phyloP scores from a whole-genome alignment of 2,888 invertebrate genomes.

The Caenorhabditis parvicauda region DNA sequence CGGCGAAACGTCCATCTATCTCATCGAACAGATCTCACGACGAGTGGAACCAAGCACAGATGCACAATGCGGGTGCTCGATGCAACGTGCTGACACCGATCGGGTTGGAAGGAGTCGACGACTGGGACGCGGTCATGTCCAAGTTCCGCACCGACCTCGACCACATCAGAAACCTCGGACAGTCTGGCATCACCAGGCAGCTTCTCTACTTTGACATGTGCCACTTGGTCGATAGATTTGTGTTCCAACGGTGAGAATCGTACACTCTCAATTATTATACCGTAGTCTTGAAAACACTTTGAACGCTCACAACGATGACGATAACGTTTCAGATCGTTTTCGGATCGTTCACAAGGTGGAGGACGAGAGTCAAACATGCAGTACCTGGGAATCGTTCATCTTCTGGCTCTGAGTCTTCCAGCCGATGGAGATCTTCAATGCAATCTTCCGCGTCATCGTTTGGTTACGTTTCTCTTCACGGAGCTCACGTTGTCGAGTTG shows the following conservation, averaged over 20 bases:
- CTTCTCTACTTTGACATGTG: conserved; percentile 38
- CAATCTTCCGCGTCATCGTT: conserved; percentile 9
- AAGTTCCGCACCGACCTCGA: conserved; percentile 26
- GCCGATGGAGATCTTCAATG: conserved; percentile 17
- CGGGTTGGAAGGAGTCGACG: conserved; percentile 85
- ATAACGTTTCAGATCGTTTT: conserved; percentile 82
- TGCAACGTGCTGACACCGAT: conserved; percentile 93
- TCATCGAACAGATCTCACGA: conserved; percentile 29
- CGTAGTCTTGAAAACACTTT: neutral
- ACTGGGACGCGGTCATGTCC: conserved; percentile 82
- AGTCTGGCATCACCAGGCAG: conserved; percentile 71
- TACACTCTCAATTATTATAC: neutral
- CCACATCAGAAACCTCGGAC: conserved; percentile 12
- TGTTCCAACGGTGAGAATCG: conserved; percentile 21
- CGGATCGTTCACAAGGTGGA: conserved; percentile 87
- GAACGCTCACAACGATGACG: neutral
- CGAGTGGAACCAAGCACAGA: conserved; percentile 74
- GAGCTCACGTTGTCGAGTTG: conserved; percentile 28
- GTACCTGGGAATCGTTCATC: conserved; percentile 73
- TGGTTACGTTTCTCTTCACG: conserved; percentile 36
- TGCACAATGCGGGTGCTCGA: conserved; percentile 95
- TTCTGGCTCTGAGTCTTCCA: conserved; percentile 28
- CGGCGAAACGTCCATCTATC: conserved; percentile 72
- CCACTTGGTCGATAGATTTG: conserved; percentile 30
- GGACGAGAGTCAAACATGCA: conserved; percentile 72